A percentile compares a stretch with the other conserved stretches of the same genome.
Conservation (phyloP, 2,797 vertebrate species). For the Crocodylus rhombifer region DNA sequence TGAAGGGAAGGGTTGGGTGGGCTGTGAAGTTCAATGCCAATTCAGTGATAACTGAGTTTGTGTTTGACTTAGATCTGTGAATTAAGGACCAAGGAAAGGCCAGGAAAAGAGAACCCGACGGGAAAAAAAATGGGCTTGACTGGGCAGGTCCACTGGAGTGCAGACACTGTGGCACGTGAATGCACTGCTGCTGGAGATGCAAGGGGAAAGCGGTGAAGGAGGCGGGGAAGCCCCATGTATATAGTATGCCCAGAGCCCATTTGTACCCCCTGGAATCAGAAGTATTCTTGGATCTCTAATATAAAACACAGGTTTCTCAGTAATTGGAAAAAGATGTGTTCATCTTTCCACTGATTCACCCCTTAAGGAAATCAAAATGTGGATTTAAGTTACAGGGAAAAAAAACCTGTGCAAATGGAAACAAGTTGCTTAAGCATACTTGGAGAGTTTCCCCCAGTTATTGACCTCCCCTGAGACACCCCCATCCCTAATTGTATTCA, state of each 20-base stretch:
- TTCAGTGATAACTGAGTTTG: background rate
- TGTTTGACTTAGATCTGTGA: background rate
- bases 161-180: background rate
- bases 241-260: too few species aligned
- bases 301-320: background rate
- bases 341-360: background rate
- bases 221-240: background rate
- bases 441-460: background rate
- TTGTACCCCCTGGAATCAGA: background rate
- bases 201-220: background rate
- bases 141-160: background rate
- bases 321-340: background rate
- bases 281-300: background rate
- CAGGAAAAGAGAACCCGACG: background rate
- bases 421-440: background rate
- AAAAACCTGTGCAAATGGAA: too few species aligned
- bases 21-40: background rate
- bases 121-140: background rate
- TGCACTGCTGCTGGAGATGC: background rate
- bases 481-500: background rate
- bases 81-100: background rate
- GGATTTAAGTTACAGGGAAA: background rate
- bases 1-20: background rate
- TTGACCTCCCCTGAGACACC: background rate
- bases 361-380: background rate